Evolutionary conservation across 2,797 vertebrate genomes (phyloP).

Genomic region (Poecilia wingei): DNA sequence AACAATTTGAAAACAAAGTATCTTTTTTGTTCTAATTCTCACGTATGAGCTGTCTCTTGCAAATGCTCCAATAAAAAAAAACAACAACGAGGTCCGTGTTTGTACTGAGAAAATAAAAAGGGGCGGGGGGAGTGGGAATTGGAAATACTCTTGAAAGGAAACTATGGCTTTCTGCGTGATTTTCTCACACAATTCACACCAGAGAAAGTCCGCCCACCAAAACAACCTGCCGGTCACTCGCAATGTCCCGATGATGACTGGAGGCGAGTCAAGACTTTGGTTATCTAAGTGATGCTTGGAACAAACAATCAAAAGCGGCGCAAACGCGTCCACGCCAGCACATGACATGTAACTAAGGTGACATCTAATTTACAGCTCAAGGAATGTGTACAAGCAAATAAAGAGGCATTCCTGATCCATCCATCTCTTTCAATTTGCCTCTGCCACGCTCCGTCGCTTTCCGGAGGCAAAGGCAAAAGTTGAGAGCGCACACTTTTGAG

Average conservation of each 20-base stretch:
- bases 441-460: conserved; percentile 65
- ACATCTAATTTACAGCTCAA: conserved; percentile 83
- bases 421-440: conserved; percentile 79
- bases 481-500: conserved; percentile 57
- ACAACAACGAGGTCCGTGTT: neutral
- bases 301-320: conserved; percentile 69
- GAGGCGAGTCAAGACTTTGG: conserved; percentile 54
- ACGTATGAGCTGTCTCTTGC: neutral
- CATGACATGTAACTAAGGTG: conserved; percentile 79
- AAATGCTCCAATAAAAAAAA: too few species aligned
- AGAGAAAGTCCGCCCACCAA: conserved; percentile 34
- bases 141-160: neutral
- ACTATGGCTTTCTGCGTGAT: neutral
- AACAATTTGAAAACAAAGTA: neutral
- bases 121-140: too few species aligned
- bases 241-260: conserved; percentile 45
- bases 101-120: neutral
- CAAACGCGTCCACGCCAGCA: conserved; percentile 59
- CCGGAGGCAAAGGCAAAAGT: conserved; percentile 46
- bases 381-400: conserved; percentile 81
- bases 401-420: conserved; percentile 72
- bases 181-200: conserved; percentile 30
- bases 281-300: conserved; percentile 75
- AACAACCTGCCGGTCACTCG: conserved; percentile 66
- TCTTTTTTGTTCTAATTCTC: neutral